Evolutionary conservation across 1,140 invertebrate genomes (phyloP).

Genomic region (Drosophila sproati): DNA sequence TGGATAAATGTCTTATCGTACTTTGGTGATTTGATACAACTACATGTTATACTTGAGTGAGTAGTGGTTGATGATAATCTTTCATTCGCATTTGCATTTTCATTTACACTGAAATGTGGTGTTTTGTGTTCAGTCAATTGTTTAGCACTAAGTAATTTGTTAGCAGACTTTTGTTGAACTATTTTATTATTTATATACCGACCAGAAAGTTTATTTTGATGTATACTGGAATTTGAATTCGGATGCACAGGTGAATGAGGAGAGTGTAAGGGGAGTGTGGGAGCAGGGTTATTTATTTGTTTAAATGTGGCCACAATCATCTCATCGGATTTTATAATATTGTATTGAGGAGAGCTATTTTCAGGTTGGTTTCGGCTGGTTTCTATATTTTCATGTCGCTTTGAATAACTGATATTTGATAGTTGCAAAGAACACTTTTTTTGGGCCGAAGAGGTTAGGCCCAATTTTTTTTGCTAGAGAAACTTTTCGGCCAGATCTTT

Average conservation of each 20-base stretch:
- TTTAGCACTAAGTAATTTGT: constrained; percentile 34
- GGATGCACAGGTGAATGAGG: constrained; percentile 68
- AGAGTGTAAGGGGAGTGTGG: constrained; percentile 72
- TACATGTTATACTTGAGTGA: constrained; percentile 41
- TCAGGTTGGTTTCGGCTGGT: constrained; percentile 28
- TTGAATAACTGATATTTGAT: constrained; percentile 48
- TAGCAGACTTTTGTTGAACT: constrained; percentile 29
- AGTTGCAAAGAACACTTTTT: constrained; percentile 38
- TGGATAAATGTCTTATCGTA: constrained; percentile 6
- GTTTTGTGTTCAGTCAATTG: constrained; percentile 35
- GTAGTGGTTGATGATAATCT: constrained; percentile 16
- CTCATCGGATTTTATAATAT: constrained; percentile 48
- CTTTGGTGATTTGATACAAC: constrained; percentile 37
- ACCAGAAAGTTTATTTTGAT: constrained; percentile 70
- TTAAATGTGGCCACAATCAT: constrained; percentile 46
- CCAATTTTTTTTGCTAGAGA: constrained; percentile 90
- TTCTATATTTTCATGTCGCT: constrained; percentile 43
- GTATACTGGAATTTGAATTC: constrained; percentile 52
- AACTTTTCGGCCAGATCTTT: constrained; percentile 92
- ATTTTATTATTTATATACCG: constrained; percentile 73
- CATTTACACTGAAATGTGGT: constrained; percentile 39
- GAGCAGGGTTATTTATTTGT: constrained; percentile 58
- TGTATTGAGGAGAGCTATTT: constrained; percentile 35
- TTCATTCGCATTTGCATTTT: background rate
- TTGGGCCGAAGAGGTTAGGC: constrained; percentile 66